phyloP scores from a whole-genome alignment of 2,113 vertebrate genomes.

The Arvicanthis niloticus region DNA sequence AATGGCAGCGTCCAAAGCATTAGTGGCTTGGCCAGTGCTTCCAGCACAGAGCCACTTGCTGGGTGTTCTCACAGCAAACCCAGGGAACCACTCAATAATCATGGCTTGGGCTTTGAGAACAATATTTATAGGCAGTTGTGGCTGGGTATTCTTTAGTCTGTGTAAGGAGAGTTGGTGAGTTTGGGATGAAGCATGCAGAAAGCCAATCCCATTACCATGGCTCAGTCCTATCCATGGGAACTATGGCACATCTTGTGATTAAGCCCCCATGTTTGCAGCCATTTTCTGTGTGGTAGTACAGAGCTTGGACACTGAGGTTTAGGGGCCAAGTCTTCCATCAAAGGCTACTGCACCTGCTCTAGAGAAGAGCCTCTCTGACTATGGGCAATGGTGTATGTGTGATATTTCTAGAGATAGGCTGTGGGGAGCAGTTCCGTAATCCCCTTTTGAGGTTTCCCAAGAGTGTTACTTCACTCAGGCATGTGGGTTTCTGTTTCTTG shows the following conservation, averaged over 20 bases:
- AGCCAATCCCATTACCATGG: background rate
- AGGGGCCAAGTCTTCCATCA: background rate
- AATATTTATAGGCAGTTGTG: background rate
- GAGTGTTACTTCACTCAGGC: background rate
- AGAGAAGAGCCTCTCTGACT: background rate
- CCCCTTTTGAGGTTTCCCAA: background rate
- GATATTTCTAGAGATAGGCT: background rate
- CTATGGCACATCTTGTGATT: background rate
- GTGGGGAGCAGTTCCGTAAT: background rate
- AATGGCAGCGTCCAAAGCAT: background rate
- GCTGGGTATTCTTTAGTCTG: background rate
- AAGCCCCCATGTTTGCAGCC: background rate
- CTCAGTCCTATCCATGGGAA: background rate
- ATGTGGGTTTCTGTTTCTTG: background rate
- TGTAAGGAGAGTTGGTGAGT: background rate
- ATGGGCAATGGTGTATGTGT: accelerated
- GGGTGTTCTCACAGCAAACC: background rate
- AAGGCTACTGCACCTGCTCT: background rate
- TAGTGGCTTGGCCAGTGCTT: background rate
- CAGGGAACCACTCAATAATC: background rate
- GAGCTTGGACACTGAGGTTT: background rate
- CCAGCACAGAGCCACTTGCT: background rate
- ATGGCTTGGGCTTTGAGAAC: background rate
- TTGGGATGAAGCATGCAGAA: background rate
- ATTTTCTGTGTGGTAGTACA: background rate